Conservation (phyloP, 23 tunicate species). For the Corella eumyota region DNA sequence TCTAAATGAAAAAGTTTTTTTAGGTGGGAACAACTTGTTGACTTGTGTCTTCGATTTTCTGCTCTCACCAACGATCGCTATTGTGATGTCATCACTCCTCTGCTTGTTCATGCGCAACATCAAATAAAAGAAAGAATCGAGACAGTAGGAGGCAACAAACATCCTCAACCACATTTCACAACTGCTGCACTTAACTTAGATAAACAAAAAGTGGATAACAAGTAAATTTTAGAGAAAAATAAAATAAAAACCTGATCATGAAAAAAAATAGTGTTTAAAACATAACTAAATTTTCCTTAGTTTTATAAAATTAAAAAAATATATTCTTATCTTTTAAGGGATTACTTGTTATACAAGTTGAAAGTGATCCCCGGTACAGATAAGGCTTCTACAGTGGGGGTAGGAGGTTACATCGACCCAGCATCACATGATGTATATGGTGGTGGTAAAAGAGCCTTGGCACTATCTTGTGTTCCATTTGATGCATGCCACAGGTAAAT, state of each 20-base stretch:
- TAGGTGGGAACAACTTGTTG: conserved; percentile 76
- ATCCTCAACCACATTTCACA: conserved; percentile 31
- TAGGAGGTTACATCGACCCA: conserved; percentile 82
- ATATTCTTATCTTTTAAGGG: conserved; percentile 14
- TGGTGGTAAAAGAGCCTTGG: conserved; percentile 71
- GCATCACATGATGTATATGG: conserved; percentile 77
- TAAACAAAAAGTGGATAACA: conserved; percentile 23
- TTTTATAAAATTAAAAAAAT: not conserved
- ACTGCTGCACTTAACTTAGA: conserved; percentile 21
- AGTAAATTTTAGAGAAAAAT: conserved; percentile 7
- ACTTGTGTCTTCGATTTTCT: conserved; percentile 75
- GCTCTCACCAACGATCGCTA: conserved; percentile 55
- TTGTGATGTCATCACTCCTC: conserved; percentile 54
- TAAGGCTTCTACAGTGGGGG: conserved; percentile 12
- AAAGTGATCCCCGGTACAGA: conserved; percentile 1
- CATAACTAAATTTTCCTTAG: not conserved
- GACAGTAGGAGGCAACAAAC: conserved; percentile 19
- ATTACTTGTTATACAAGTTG: conserved; percentile 14
- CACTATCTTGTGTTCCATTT: conserved; percentile 82
- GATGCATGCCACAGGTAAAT: conserved; percentile 44
- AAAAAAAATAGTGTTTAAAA: not conserved
- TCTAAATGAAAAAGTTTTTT: not conserved
- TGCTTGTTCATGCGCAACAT: conserved; percentile 67
- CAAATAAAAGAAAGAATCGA: conserved; percentile 30
- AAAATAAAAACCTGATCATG: not conserved